These are phyloP conservation scores for Idaea biselata DNA, from an alignment of 2,888 invertebrate species.

Conservation along the genomic window DNA sequence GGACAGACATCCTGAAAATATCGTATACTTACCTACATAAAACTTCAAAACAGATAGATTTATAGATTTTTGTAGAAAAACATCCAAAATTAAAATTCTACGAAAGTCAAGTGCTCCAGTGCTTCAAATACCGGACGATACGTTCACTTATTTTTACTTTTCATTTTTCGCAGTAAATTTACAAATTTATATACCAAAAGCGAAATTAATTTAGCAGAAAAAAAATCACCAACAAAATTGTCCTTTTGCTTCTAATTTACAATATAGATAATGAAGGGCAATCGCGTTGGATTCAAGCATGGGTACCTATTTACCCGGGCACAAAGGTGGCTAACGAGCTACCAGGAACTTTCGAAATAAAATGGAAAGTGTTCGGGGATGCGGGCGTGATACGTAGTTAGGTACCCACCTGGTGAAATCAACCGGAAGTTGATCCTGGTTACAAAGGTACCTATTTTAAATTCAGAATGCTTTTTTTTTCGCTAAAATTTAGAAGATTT, in stretches of 20 bases:
- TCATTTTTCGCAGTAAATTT: not conserved
- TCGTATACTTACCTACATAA: no score
- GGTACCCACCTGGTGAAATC: constrained; percentile 1
- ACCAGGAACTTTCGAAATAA: constrained; percentile 25
- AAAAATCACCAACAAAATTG: constrained; percentile 1
- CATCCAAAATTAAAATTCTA: no score
- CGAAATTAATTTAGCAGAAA: not conserved
- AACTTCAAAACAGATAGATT: no score
- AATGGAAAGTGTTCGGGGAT: constrained; percentile 42
- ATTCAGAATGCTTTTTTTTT: not conserved
- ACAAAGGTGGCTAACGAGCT: constrained; percentile 64
- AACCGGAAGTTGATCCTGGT: constrained; percentile 10
- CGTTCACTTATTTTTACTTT: not conserved
- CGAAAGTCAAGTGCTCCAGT: no score
- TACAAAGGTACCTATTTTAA: not conserved
- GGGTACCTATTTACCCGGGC: constrained; percentile 32
- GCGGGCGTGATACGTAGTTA: constrained; percentile 29
- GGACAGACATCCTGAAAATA: no score
- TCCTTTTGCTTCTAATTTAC: constrained; percentile 46
- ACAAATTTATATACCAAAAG: not conserved
- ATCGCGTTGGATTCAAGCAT: constrained; percentile 48
- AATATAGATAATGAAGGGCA: constrained; percentile 61
- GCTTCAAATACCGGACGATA: not conserved
- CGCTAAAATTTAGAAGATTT: not conserved
- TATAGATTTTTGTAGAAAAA: no score